Conservation (phyloP, 2,113 vertebrate species). For the Meleagris gallopavo region DNA sequence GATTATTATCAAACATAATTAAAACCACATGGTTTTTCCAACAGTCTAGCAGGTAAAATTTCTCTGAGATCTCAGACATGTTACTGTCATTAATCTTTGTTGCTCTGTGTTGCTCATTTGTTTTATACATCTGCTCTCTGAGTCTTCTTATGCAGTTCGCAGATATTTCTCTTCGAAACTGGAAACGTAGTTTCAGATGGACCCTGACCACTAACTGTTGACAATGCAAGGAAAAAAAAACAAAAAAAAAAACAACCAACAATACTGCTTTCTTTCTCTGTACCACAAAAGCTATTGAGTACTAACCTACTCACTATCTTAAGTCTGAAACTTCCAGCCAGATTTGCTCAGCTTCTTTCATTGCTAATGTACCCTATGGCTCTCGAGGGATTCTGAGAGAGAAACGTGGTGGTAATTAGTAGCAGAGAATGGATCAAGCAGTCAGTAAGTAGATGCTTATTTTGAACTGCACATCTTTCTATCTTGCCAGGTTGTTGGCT, state of each 20-base stretch:
- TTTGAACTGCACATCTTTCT: constrained; percentile 73
- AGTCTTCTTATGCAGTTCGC: neutral
- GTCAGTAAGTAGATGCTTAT: neutral
- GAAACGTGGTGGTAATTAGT: neutral
- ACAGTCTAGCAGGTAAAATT: constrained; percentile 5
- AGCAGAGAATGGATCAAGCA: neutral
- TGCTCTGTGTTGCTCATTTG: neutral
- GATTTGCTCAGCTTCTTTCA: constrained; percentile 6
- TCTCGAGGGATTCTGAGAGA: constrained; percentile 1
- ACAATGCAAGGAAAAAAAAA: neutral
- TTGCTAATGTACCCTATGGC: constrained; percentile 31
- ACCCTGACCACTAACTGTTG: neutral
- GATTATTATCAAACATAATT: constrained; percentile 32
- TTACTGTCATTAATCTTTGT: neutral
- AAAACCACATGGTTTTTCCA: constrained; percentile 13
- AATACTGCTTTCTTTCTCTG: constrained; percentile 15
- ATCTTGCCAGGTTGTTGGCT: constrained; percentile 91
- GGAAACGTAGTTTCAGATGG: neutral
- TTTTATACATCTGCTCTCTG: neutral
- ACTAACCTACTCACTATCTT: neutral
- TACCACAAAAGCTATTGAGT: constrained; percentile 40
- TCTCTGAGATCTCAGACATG: neutral
- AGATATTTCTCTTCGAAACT: constrained; percentile 16
- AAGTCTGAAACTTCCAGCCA: neutral
- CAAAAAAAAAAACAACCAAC: neutral